Evolutionary conservation across 2,888 invertebrate genomes (phyloP), one percentile per base, ranked within the genome.

Genomic region (Uropetala carovei): DNA sequence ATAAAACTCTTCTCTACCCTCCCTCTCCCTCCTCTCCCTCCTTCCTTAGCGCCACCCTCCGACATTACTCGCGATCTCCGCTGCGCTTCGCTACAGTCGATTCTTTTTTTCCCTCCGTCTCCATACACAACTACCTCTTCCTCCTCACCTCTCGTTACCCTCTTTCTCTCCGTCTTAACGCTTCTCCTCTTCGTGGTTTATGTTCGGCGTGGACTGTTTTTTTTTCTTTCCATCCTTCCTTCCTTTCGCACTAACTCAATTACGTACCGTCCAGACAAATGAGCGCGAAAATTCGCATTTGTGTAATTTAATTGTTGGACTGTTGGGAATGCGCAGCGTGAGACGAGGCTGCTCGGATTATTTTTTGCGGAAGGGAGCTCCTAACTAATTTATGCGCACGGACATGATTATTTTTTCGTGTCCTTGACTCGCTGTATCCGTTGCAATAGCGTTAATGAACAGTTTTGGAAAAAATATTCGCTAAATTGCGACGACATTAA

Each of bases 161-260:
- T 43, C 0, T 75, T 27, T 27, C 27, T 22, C 0, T 75, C 22
- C 75, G 7, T 2, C 27, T 9, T 13, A 3, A 10, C 27, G 27
- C 10, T 75, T 43, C 27, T 27, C 27, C 22, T 9, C 3, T 75
- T 75, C 22, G 0, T 13, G 1, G 3, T 75, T 2, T 75, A 22
- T 22, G 22, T 22, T 5, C 22, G 13, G n/a, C 75, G 10, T 5
- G 75, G n/a, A 75, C 10, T 8, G 75, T 22, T 86, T 83, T 59
- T 59, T 59, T 18, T n/a, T n/a, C n/a, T n/a, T n/a, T n/a, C n/a
- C n/a, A n/a, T n/a, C n/a, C n/a, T n/a, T 86, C 86, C 22, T n/a
- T 14, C 13, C 86, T 86, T 22, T 30, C 59, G 14, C 60, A 59
- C 60, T 86, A 64, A 86, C 86, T 86, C 86, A 86, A 60, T 86